Evolutionary conservation across 2,113 vertebrate species (phyloP).

Genomic region (Clupea harengus): DNA sequence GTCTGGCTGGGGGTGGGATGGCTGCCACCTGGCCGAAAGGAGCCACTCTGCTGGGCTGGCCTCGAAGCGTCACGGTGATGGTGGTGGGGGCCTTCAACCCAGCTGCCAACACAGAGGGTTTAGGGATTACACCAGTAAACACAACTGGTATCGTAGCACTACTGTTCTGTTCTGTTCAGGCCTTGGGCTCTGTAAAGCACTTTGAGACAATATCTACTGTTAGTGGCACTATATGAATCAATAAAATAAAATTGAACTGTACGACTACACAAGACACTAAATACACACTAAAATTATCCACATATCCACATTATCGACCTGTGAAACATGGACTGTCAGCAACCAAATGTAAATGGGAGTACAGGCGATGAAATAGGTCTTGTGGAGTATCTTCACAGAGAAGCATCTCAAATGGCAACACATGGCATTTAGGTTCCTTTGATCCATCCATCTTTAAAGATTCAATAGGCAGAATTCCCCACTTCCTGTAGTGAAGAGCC

Average conservation of each 20-base stretch:
- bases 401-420: neutral
- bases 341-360: neutral
- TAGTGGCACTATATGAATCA: too few relatives aligned
- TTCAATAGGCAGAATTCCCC: neutral
- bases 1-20: conserved; percentile 45
- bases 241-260: too few relatives aligned
- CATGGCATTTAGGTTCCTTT: neutral
- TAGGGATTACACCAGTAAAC: neutral
- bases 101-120: conserved; percentile 47
- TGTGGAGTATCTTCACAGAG: neutral
- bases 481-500: neutral
- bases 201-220: too few relatives aligned
- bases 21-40: conserved; percentile 73
- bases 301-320: too few relatives aligned
- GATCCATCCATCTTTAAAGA: neutral
- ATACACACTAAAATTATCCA: too few relatives aligned
- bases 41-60: conserved; percentile 77
- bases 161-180: neutral
- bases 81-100: conserved; percentile 90
- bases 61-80: conserved; percentile 88
- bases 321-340: neutral
- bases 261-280: too few relatives aligned
- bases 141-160: neutral
- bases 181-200: neutral
- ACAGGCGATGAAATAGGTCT: neutral